Evolutionary conservation across 2,113 vertebrate genomes (phyloP), one percentile per base, ranked within the genome.

Genomic region (Pelodiscus sinensis): DNA sequence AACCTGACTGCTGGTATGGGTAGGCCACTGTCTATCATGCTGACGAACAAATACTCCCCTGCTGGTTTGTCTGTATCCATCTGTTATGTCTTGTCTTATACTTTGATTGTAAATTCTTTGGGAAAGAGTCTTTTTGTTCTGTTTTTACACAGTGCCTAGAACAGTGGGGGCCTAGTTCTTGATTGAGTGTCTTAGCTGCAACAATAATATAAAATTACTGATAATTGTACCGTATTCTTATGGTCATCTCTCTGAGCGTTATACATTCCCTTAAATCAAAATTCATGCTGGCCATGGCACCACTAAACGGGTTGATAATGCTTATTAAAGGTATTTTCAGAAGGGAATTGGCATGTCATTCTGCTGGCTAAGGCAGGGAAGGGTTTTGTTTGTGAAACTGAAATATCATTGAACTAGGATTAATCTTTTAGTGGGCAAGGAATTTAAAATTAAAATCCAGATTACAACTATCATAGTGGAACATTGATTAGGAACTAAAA

Each of bases 311-410:
- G 31, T 88, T 78, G 1, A 7, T 50, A 87, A 50, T 52, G 92
- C 86, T 87, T 87, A 21, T 89, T 85, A 83, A 14, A 81, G 85
- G 75, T 35, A 44, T 83, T 86, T 90, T 80, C 78, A 54, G 86
- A 83, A 88, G 38, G 7, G 56, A 82, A 50, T 21, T 80, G 51
- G 9, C 4, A 3, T 73, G 25, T 73, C n/a, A 38, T 35, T 80
- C 2, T n/a, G 16, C 52, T 77, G 38, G 73, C 73, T 50, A 24
- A 50, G 5, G 35, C 57, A 29, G 9, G 52, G 14, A 44, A 15
- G 55, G 31, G 21, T 88, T 90, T 93, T 86, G 50, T 60, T 29
- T 52, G 57, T 52, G 58, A 27, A 88, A 88, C 88, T 79, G 81
- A 44, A 31, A 81, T 60, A 50, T 77, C 73, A 77, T 44, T 77